A percentile compares a stretch with the other conserved stretches of the same genome.
Evolutionary conservation across 1,140 invertebrate species (phyloP).

Genomic region (Achroia grisella): DNA sequence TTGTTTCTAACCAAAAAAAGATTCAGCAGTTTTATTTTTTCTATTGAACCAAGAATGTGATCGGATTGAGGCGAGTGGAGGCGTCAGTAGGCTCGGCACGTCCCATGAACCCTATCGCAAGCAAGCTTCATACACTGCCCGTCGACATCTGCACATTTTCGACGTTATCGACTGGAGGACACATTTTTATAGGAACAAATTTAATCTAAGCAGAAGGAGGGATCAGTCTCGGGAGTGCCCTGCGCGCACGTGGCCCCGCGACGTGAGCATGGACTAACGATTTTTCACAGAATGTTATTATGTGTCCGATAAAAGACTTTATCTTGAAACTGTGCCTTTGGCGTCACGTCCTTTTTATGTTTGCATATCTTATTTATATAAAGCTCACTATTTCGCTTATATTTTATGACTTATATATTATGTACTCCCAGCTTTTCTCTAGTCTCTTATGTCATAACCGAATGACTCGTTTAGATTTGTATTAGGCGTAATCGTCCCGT

Average conservation of each 20-base stretch:
- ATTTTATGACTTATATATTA: no score
- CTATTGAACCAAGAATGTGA: constrained; percentile 2
- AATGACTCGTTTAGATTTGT: no score
- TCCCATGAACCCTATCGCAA: constrained; percentile 52
- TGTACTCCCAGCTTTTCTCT: no score
- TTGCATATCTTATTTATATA: constrained; percentile 20
- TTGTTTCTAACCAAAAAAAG: not conserved
- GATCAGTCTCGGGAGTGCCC: constrained; percentile 64
- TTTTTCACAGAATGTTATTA: constrained; percentile 61
- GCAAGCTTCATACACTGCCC: constrained; percentile 54
- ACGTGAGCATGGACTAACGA: constrained; percentile 59
- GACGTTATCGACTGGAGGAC: constrained; percentile 57
- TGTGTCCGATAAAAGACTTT: constrained; percentile 46
- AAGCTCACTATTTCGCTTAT: not conserved
- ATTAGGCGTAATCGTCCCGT: no score
- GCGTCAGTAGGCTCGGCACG: constrained; percentile 38
- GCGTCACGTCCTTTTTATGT: constrained; percentile 30
- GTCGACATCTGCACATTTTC: constrained; percentile 64
- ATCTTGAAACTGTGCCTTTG: constrained; percentile 36
- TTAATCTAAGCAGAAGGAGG: constrained; percentile 66
- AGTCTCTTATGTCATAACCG: no score
- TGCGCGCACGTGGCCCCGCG: constrained; percentile 47
- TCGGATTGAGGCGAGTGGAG: constrained; percentile 8
- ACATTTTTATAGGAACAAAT: constrained; percentile 69
- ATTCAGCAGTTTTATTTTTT: constrained; percentile 7